Evolutionary conservation across 2,113 vertebrate species (phyloP), one percentile per base, ranked within the genome.

Genomic region (Sorex fumeus): DNA sequence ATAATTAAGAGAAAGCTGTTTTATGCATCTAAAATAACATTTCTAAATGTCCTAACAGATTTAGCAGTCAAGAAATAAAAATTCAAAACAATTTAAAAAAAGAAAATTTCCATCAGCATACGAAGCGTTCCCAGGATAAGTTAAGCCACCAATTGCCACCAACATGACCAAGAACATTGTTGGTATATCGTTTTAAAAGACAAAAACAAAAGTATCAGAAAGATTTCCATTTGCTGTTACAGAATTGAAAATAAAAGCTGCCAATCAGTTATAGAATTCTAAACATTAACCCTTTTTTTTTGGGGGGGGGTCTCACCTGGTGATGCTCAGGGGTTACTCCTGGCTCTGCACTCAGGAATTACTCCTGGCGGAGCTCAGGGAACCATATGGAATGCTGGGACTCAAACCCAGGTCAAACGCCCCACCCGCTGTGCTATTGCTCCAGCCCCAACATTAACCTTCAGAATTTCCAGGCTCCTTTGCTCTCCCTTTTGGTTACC

Each of bases 1-100:
- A 87, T 74, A 19, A 47, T 66, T 67, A 91, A 90, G 23, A 91
- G 28, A 91, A 91, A 81, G 2, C 8, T 81, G 8, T 47, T 76
- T 84, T 93, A 74, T 87, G 80, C 47, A 84, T 80, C 88, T 94
- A 93, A 93, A 93, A 82, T 5, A 0, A 94, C 40, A 95, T 77
- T 97, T 94, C 88, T 89, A 90, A 97, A 95, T 76, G 36, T 83
- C 77, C 93, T 96, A 79, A 92, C 43, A 88, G 95, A 95, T 97
- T 87, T 97, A 96, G 95, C 85, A 96, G 83, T n/a, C n/a, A 40
- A 40, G 40, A 75, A 75, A 75, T 67, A 6, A 90, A 80, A 81
- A 69, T 25, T 77, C 28, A 69, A 70, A 70, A 45, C 23, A 72
- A 40, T 34, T 45, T 12, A 7, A 7, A 13, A 13, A 80, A 66